These are phyloP conservation scores for Plebejus anna DNA, from an alignment of 2,888 invertebrate genomes.

Conservation along the genomic window DNA sequence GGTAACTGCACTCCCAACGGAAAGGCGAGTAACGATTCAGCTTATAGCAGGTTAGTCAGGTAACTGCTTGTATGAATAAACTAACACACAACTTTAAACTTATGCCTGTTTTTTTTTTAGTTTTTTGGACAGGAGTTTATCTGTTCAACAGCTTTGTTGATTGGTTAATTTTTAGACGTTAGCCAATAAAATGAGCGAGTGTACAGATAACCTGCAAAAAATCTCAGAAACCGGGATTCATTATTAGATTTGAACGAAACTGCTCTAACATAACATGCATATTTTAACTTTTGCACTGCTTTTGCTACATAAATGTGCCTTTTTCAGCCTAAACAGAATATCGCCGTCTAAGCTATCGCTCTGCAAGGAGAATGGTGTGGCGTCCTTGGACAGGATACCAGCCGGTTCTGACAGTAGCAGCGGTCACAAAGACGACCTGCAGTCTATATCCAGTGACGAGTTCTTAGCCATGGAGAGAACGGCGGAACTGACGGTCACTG, in stretches of 20 bases:
- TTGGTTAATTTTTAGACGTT: too few relatives aligned
- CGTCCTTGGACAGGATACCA: slow-evolving; percentile 56
- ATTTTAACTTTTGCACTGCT: too few relatives aligned
- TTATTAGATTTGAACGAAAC: too few relatives aligned
- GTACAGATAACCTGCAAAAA: too few relatives aligned
- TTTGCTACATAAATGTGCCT: background rate
- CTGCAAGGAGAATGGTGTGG: slow-evolving; percentile 61
- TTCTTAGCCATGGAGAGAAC: slow-evolving; percentile 75
- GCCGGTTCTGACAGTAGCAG: slow-evolving; percentile 62
- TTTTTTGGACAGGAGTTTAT: too few relatives aligned
- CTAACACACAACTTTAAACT: background rate
- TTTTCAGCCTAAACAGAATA: slow-evolving; percentile 66
- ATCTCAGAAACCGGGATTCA: too few relatives aligned
- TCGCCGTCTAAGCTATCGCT: slow-evolving; percentile 72
- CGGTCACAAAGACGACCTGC: slow-evolving; percentile 62
- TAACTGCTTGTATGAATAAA: slow-evolving; percentile 41
- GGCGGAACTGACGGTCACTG: slow-evolving; percentile 57
- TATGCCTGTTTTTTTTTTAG: too few relatives aligned
- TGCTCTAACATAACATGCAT: too few relatives aligned
- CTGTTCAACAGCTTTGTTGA: too few relatives aligned
- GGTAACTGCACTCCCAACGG: slow-evolving; percentile 66
- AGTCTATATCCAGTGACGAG: slow-evolving; percentile 69
- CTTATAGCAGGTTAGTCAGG: slow-evolving; percentile 90
- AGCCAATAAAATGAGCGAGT: too few relatives aligned
- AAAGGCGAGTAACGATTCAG: slow-evolving; percentile 83